A percentile compares a stretch with the other conserved stretches of the same genome.
These are phyloP conservation scores for Pelecanoides urinatrix DNA, from an alignment of 2,113 vertebrate species.

Conservation along the genomic window DNA sequence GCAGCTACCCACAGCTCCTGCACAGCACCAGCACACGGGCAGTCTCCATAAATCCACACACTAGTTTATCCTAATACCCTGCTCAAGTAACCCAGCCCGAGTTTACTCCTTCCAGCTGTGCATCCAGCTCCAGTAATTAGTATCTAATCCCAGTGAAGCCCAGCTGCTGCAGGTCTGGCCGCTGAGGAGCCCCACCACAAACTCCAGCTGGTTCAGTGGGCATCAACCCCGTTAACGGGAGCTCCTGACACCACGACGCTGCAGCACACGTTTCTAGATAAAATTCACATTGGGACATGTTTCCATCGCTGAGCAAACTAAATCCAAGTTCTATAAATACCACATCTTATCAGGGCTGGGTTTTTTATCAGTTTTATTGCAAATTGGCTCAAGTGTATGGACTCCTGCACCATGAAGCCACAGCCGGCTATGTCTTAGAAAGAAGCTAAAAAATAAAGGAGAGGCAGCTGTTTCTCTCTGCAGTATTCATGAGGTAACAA, in stretches of 20 bases:
- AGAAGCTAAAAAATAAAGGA: neutral
- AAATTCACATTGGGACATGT: neutral
- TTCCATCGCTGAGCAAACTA: neutral
- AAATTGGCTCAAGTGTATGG: neutral
- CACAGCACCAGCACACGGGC: accelerated
- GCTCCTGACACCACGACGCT: neutral
- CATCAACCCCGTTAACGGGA: neutral
- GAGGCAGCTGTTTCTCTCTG: neutral
- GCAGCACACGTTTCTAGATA: neutral
- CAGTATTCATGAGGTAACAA: neutral
- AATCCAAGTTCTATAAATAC: neutral
- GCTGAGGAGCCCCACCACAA: neutral
- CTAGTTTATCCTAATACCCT: neutral
- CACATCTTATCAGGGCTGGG: neutral
- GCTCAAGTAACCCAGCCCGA: neutral
- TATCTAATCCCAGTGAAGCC: neutral
- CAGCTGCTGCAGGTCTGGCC: neutral
- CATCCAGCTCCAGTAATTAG: neutral
- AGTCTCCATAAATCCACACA: neutral
- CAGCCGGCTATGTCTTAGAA: neutral
- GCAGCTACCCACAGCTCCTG: neutral
- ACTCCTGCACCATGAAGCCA: neutral
- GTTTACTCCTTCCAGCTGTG: neutral
- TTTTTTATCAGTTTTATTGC: neutral
- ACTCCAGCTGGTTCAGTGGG: neutral